Percentiles rank a stretch among this genome's conserved stretches.
Evolutionary conservation across 2,888 invertebrate genomes (phyloP).

Genomic region (Trachelus stipa): DNA sequence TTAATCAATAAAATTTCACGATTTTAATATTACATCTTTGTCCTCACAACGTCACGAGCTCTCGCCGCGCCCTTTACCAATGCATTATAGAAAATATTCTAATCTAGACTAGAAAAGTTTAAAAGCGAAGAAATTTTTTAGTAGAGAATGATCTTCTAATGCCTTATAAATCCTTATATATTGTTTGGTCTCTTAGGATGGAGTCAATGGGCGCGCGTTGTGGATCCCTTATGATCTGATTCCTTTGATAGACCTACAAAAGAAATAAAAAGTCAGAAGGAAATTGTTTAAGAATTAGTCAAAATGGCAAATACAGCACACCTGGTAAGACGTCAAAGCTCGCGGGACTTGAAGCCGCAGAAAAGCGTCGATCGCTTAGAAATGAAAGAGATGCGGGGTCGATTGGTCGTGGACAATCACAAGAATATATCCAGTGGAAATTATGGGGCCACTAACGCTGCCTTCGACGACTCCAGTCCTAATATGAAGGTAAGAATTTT

Average conservation of each 20-base stretch:
- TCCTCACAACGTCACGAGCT: not conserved
- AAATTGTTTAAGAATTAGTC: slow-evolving; percentile 10
- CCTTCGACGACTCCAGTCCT: slow-evolving; percentile 77
- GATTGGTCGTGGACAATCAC: slow-evolving; percentile 82
- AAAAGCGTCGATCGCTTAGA: slow-evolving; percentile 87
- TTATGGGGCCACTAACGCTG: slow-evolving; percentile 90
- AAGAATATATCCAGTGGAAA: slow-evolving; percentile 70
- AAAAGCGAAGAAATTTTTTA: not conserved
- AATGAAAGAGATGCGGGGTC: slow-evolving; percentile 85
- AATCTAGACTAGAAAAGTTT: not conserved
- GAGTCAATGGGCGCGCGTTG: slow-evolving; percentile 48
- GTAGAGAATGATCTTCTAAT: not conserved
- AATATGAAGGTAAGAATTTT: slow-evolving; percentile 63
- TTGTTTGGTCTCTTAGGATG: slow-evolving; percentile 48
- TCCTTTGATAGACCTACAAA: not conserved
- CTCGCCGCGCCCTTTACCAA: slow-evolving; percentile 14
- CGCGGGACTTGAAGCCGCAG: slow-evolving; percentile 83
- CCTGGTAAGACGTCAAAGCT: slow-evolving; percentile 88
- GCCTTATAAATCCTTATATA: not conserved
- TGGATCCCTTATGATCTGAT: slow-evolving; percentile 13
- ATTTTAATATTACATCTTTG: not conserved
- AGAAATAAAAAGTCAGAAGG: slow-evolving; percentile 20
- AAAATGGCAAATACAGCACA: slow-evolving; percentile 92
- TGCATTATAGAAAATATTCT: not conserved
- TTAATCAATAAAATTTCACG: not conserved